Evolutionary conservation across 2,113 vertebrate species (phyloP).

Genomic region (Xiphophorus couchianus): DNA sequence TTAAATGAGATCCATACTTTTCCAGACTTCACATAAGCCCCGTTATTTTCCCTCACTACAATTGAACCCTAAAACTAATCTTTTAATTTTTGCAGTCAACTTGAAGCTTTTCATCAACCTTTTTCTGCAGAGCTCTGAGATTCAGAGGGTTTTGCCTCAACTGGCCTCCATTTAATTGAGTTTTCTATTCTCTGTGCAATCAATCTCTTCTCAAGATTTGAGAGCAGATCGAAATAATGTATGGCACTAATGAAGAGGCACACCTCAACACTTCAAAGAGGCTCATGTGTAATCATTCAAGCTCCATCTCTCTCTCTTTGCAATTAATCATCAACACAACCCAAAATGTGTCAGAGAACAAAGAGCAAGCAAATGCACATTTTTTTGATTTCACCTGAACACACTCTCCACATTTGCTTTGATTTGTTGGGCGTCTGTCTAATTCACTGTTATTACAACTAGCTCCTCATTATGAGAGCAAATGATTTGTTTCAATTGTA

Average conservation of each 20-base stretch:
- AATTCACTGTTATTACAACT: slow-evolving; percentile 9
- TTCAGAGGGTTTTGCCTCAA: too few relatives aligned
- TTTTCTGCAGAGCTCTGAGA: too few relatives aligned
- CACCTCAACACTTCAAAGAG: slow-evolving; percentile 3
- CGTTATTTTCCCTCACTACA: too few relatives aligned
- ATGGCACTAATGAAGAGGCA: slow-evolving; percentile 17
- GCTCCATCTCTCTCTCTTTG: background rate
- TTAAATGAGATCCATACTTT: too few relatives aligned
- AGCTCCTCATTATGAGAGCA: background rate
- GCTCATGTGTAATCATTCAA: slow-evolving; percentile 28
- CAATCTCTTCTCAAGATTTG: background rate
- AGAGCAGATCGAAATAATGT: background rate
- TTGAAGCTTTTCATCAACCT: too few relatives aligned
- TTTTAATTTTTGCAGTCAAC: too few relatives aligned
- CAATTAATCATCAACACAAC: slow-evolving; percentile 43
- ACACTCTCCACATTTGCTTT: background rate
- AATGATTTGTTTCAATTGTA: slow-evolving; percentile 6
- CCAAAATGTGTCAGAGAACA: background rate
- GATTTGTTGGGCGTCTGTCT: slow-evolving; percentile 26
- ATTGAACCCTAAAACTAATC: too few relatives aligned
- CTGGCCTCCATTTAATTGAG: too few relatives aligned
- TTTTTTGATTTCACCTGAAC: slow-evolving; percentile 1
- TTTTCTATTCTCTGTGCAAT: too few relatives aligned
- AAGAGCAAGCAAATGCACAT: background rate
- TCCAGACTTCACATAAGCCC: too few relatives aligned